phyloP scores from a whole-genome alignment of 2,888 invertebrate genomes.

The Neria commutata region DNA sequence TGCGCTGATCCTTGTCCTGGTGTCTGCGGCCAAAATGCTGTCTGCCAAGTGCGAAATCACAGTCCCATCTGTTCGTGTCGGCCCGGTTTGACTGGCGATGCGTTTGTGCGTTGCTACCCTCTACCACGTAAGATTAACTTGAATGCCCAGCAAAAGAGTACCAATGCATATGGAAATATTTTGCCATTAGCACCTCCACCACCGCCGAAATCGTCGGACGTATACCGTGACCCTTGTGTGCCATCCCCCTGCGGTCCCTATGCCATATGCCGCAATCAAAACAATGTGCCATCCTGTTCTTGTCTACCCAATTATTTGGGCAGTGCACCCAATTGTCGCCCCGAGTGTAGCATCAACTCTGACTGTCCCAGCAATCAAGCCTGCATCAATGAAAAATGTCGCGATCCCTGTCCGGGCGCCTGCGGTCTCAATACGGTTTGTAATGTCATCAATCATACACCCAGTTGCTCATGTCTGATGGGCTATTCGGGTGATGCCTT shows the following conservation, averaged over 20 bases:
- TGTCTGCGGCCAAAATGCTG: conserved; percentile 74
- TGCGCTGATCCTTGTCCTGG: conserved; percentile 79
- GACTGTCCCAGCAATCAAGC: conserved; percentile 78
- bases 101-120: conserved; percentile 72
- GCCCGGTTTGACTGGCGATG: conserved; percentile 73
- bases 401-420: conserved; percentile 81
- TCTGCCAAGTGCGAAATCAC: conserved; percentile 77
- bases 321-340: conserved; percentile 73
- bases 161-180: too few species aligned
- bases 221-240: conserved; percentile 65
- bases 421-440: conserved; percentile 73
- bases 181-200: conserved; percentile 37
- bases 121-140: conserved; percentile 58
- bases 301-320: conserved; percentile 73
- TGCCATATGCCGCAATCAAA: conserved; percentile 69
- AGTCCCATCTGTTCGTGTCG: conserved; percentile 79
- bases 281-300: conserved; percentile 69
- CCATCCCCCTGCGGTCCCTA: conserved; percentile 73
- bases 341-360: conserved; percentile 73
- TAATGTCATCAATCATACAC: conserved; percentile 73
- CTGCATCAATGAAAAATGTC: conserved; percentile 77
- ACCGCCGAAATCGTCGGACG: conserved; percentile 38
- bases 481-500: conserved; percentile 79
- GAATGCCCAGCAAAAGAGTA: not conserved
- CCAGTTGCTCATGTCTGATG: conserved; percentile 74